These are phyloP conservation scores for Furnarius figulus DNA, from an alignment of 2,113 vertebrate species.

Conservation along the genomic window DNA sequence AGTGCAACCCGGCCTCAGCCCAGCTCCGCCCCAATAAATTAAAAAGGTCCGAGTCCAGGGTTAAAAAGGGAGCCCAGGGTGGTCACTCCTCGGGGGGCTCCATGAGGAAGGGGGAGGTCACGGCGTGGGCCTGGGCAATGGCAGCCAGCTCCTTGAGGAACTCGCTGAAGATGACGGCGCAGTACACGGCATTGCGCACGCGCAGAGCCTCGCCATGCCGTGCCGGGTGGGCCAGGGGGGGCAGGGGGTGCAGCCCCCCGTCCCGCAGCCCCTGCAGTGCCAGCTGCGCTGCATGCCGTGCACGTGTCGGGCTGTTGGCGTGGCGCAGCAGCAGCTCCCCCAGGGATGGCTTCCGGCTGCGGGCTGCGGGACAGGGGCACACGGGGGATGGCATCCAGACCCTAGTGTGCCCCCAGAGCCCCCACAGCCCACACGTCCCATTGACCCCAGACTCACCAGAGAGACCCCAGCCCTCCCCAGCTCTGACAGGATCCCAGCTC, in stretches of 20 bases:
- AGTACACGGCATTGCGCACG: constrained; percentile 94
- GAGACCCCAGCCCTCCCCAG: neutral
- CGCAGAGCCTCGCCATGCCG: constrained; percentile 87
- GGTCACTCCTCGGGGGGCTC: constrained; percentile 82
- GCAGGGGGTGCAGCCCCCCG: neutral
- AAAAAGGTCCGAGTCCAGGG: constrained; percentile 67
- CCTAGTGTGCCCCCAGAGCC: neutral
- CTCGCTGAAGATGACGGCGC: constrained; percentile 92
- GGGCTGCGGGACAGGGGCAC: neutral
- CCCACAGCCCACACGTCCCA: too few relatives aligned
- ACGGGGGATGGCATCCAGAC: fast-evolving
- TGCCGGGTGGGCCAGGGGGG: neutral
- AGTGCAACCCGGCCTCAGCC: constrained; percentile 68
- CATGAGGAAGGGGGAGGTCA: constrained; percentile 86
- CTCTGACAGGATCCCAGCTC: neutral
- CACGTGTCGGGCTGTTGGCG: neutral
- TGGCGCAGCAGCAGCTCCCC: constrained; percentile 19
- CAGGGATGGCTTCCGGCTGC: neutral
- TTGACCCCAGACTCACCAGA: too few relatives aligned
- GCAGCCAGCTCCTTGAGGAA: constrained; percentile 97
- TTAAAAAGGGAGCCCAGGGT: neutral
- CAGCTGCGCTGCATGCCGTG: neutral
- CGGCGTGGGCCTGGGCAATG: constrained; percentile 91
- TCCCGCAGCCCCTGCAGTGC: neutral
- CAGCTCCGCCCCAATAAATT: constrained; percentile 76